phyloP scores from a whole-genome alignment of 2,797 vertebrate species.

The Argentina silus region DNA sequence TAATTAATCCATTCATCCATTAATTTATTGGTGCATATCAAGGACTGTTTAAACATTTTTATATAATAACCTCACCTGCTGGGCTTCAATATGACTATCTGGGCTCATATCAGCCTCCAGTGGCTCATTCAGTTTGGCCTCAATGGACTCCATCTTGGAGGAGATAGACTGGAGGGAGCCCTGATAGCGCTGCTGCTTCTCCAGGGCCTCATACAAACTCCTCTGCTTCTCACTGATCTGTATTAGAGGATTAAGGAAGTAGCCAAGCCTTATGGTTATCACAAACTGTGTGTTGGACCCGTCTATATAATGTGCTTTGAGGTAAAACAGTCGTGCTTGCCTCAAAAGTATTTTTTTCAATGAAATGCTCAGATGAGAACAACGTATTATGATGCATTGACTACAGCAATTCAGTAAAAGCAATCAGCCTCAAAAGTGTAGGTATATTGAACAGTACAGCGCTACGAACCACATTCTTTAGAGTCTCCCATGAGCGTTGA shows the following conservation, averaged over 20 bases:
- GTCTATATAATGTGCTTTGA: no score
- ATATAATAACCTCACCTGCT: conserved; percentile 86
- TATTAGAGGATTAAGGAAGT: conserved; percentile 8
- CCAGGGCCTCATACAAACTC: conserved; percentile 93
- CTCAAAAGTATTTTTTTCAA: no score
- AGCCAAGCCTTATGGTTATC: background rate
- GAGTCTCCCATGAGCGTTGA: conserved; percentile 97
- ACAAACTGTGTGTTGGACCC: no score
- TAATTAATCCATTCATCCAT: background rate
- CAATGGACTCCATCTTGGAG: conserved; percentile 92
- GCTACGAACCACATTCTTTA: conserved; percentile 95
- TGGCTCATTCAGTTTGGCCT: conserved; percentile 86
- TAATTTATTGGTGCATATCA: no score
- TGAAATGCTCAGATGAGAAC: background rate
- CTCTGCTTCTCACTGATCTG: conserved; percentile 98
- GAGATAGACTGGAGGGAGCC: conserved; percentile 94
- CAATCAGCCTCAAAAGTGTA: no score
- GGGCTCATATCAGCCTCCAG: conserved; percentile 83
- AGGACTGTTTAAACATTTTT: no score
- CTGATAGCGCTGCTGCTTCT: conserved; percentile 95
- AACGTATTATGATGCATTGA: background rate
- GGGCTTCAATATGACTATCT: conserved; percentile 89
- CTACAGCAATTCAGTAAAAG: background rate
- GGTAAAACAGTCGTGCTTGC: no score
- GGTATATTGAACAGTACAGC: no score